Evolutionary conservation across 2,797 vertebrate species (phyloP), one percentile per base, ranked within the genome.

Genomic region (Orestias chungarensis): DNA sequence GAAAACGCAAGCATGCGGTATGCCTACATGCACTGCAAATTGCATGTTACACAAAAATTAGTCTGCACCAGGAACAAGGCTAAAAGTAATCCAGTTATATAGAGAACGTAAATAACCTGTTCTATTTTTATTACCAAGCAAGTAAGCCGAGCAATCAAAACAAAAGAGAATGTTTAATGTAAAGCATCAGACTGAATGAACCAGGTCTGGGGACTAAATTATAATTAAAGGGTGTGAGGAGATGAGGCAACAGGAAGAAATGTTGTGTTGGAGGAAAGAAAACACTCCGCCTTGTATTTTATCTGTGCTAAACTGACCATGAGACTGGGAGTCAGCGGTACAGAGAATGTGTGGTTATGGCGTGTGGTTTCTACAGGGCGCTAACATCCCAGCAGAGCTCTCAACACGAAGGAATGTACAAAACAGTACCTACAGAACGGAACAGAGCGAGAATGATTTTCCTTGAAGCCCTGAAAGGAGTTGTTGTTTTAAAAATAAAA

Each of bases 231-330:
- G 43, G 64, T 78, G 75, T 71, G 66, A 66, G 57, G 73, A 69
- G 15, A 52, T 52, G 66, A 78, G 82, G 75, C 76, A 74, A 74
- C 65, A 74, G 73, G 33, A 78, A 68, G 66, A 78, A 75, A 80
- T 70, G 46, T 15, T 72, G 27, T 5, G 54, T 50, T 50, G 20
- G 67, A 52, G 47, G n/a, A 49, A 20, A 46, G 40, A 73, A 52
- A 74, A 50, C 15, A 5, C 9, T 12, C 62, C 65, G 49, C 38
- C 74, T 73, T 66, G 69, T 87, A 54, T 83, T 86, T 73, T 71
- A 76, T 73, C 40, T 81, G 84, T 88, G 80, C 86, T 86, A 86
- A 89, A 90, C 87, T 86, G 87, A 82, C 87, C 76, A 86, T 91
- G 84, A 89, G 80, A 73, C 82, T 66, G 74, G 70, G 81, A 91